Base-by-base conservation (phyloP, 2,113 vertebrate genomes). In the Pao palembangensis region DNA sequence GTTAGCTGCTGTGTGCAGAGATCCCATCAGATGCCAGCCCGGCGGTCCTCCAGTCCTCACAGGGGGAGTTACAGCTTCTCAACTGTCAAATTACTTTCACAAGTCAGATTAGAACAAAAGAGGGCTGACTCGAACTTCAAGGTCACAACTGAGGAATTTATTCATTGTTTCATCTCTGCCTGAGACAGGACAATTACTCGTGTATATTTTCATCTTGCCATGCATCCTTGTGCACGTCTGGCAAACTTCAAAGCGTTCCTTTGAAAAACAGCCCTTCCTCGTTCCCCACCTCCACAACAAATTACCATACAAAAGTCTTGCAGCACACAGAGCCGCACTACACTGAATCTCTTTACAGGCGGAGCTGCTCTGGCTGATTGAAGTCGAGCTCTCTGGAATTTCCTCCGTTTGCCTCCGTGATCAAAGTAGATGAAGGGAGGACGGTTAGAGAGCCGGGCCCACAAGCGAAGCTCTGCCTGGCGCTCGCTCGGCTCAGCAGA, bases 241-340 rank as follows among this genome's bases (percentile, higher is more conserved):
- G 53, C 44, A 60, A 56, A 69, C 73, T 82, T 88, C 82, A 85
- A 82, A 85, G 79, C 10, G 20, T 42, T 71, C 71, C 65, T 80
- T 76, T 82, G 75, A 78, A 79, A 77, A 61, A 62, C 64, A 70
- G 48, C 2, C 34, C 48, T 15, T 57, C 57, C 43, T 1, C 17
- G 1, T 8, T 48, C 48, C 10, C 71, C 55, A 63, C 63, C 74
- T 62, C 77, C 69, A 72, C 65, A 73, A 82, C 76, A 83, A 74
- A 88, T 85, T 82, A 79, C 69, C 82, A 86, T 79, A 84, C 76
- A 85, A 79, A 73, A 79, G 82, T 82, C 82, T 77, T 51, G 50
- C 58, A 82, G 80, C 71, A 57, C 68, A 70, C 44, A n/a, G 61
- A 20, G 58, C 58, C 34, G 61, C 68, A 57, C 75, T 31, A 72